Conservation (phyloP, 2,797 vertebrate genomes). For the Cirrhinus molitorella region DNA sequence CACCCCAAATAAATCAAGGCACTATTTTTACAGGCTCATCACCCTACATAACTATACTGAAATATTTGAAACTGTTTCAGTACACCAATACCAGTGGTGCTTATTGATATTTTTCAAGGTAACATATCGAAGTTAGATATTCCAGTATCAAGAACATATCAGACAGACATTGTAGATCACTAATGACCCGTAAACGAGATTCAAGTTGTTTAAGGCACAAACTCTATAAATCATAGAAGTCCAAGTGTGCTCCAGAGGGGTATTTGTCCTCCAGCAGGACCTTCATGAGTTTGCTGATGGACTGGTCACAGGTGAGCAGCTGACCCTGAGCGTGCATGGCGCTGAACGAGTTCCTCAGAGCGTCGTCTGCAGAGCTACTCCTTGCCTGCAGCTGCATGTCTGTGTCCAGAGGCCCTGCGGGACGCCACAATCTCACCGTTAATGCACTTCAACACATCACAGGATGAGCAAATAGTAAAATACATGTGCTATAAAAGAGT, state of each 20-base stretch:
- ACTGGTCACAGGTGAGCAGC: slow-evolving; percentile 80
- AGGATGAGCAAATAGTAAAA: too few relatives aligned
- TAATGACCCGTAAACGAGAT: too few relatives aligned
- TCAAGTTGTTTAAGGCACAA: not conserved
- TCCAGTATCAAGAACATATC: not conserved
- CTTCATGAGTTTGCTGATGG: slow-evolving; percentile 83
- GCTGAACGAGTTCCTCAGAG: slow-evolving; percentile 64
- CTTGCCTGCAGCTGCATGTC: slow-evolving; percentile 84
- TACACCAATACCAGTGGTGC: too few relatives aligned
- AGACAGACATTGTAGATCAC: not conserved
- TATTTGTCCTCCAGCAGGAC: slow-evolving; percentile 84
- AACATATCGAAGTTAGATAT: too few relatives aligned
- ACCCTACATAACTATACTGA: not conserved
- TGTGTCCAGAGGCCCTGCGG: slow-evolving; percentile 85
- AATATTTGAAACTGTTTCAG: too few relatives aligned
- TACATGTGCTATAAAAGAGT: too few relatives aligned
- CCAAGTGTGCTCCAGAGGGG: slow-evolving; percentile 85
- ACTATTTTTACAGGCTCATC: not conserved
- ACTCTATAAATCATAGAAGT: slow-evolving; percentile 81
- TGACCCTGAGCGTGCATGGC: slow-evolving; percentile 70
- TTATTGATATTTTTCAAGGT: too few relatives aligned
- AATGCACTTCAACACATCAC: too few relatives aligned
- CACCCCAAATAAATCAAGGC: not conserved
- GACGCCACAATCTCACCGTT: not conserved
- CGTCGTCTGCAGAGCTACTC: slow-evolving; percentile 31